Conservation (phyloP, 2,888 invertebrate species). For the Germaria angustata region DNA sequence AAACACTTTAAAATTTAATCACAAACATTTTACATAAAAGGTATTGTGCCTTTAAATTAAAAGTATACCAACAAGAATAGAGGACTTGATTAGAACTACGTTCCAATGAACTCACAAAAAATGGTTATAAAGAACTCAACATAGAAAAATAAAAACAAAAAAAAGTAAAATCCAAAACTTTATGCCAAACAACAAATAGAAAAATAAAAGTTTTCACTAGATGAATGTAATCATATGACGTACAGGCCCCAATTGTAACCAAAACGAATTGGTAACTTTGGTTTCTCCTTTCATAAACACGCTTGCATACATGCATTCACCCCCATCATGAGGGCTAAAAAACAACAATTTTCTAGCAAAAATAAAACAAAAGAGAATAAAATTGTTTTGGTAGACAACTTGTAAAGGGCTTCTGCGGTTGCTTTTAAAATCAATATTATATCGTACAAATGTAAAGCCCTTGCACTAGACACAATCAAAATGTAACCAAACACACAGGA, state of each 20-base stretch:
- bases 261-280: conserved; percentile 17
- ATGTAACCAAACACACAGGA: conserved; percentile 30
- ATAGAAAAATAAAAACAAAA: not conserved
- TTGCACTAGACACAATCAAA: not conserved
- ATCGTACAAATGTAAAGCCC: too few relatives aligned
- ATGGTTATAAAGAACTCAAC: too few relatives aligned
- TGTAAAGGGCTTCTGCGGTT: too few relatives aligned
- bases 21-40: too few relatives aligned
- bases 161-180: not conserved
- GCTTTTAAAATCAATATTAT: too few relatives aligned
- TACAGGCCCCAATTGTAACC: not conserved
- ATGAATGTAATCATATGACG: conserved; percentile 12
- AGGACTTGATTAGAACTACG: conserved; percentile 31
- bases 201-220: not conserved
- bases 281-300: not conserved
- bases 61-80: not conserved
- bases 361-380: too few relatives aligned
- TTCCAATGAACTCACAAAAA: not conserved
- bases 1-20: not conserved
- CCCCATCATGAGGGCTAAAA: too few relatives aligned
- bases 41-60: not conserved
- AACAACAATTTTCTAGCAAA: too few relatives aligned
- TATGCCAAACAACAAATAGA: not conserved
- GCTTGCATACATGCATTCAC: not conserved
- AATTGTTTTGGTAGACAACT: too few relatives aligned